These are phyloP conservation scores for Cephalotes varians DNA, from an alignment of 2,888 invertebrate genomes.

Conservation along the genomic window DNA sequence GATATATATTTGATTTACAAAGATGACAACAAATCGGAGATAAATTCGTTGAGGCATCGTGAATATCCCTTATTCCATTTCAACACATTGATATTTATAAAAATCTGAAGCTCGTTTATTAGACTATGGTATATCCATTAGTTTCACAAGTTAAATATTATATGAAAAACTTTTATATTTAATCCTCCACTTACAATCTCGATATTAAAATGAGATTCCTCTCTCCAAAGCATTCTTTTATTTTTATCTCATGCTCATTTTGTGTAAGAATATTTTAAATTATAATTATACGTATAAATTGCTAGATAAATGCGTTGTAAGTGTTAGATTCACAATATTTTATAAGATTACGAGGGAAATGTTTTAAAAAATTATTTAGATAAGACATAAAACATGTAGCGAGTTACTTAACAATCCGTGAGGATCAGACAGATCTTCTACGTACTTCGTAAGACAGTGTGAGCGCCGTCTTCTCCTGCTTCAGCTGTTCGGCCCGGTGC, in stretches of 20 bases:
- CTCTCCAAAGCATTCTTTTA: neutral
- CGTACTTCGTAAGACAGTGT: constrained; percentile 91
- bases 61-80: neutral
- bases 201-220: neutral
- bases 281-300: neutral
- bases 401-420: constrained; percentile 12
- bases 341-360: neutral
- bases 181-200: neutral
- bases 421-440: neutral
- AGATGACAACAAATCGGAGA: neutral
- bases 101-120: neutral
- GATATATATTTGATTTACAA: constrained; percentile 7
- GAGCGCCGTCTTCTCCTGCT: constrained; percentile 91
- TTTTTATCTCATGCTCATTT: neutral
- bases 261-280: neutral
- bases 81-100: neutral
- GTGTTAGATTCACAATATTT: neutral
- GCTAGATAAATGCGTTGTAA: neutral
- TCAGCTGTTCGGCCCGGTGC: constrained; percentile 91
- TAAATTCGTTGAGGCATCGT: neutral
- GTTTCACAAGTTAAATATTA: neutral
- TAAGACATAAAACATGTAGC: neutral
- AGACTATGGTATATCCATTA: neutral
- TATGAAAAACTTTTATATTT: neutral
- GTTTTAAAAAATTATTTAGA: neutral